A percentile compares a stretch with the other conserved stretches of the same genome.
Conservation (phyloP, 2,888 invertebrate species). For the Acleris cristana region DNA sequence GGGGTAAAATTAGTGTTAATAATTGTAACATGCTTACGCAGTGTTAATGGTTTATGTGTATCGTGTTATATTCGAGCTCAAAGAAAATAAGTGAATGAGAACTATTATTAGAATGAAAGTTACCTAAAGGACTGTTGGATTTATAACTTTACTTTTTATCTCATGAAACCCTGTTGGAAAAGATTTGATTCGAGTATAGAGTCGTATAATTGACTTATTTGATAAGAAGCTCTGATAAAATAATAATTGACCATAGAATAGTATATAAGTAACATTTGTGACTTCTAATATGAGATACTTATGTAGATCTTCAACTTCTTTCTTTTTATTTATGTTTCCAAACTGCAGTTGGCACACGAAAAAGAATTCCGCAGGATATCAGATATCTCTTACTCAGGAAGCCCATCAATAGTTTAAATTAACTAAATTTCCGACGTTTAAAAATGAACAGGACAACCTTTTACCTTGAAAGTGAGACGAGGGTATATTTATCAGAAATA, state of each 20-base stretch:
- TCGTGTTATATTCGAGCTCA: background rate
- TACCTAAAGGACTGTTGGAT: constrained; percentile 14
- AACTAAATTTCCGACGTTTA: constrained; percentile 30
- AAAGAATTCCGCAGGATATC: background rate
- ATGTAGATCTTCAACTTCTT: background rate
- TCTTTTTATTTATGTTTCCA: background rate
- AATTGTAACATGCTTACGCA: constrained; percentile 20
- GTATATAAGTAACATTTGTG: constrained; percentile 4
- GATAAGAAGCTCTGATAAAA: constrained; percentile 64
- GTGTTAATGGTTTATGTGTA: background rate
- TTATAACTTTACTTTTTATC: constrained; percentile 19
- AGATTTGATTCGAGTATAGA: constrained; percentile 48
- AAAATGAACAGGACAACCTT: constrained; percentile 60
- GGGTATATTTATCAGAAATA: constrained; percentile 40
- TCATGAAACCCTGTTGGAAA: constrained; percentile 56
- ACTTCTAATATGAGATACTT: background rate
- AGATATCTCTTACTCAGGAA: background rate
- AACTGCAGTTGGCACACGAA: constrained; percentile 6
- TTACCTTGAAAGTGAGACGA: constrained; percentile 74
- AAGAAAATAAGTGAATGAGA: background rate
- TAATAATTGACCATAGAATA: constrained; percentile 38
- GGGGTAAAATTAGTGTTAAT: constrained; percentile 14
- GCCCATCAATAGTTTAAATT: background rate
- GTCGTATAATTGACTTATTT: constrained; percentile 62
- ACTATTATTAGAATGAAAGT: background rate